Conservation (phyloP, 2,888 invertebrate genomes). For the Rotaria macrura region DNA sequence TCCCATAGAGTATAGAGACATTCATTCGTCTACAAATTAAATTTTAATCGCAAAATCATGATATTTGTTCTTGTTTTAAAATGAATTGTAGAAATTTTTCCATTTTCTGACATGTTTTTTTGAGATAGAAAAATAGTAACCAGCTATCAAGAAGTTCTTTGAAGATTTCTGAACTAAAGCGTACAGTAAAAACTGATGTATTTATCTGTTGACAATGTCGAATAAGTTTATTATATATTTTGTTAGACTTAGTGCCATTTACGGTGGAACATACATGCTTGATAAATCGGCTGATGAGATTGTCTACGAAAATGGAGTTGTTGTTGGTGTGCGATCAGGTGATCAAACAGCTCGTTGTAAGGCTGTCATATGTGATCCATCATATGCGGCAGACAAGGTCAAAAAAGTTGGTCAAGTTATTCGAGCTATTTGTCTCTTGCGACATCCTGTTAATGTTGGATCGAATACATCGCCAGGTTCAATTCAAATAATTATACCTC, state of each 20-base stretch:
- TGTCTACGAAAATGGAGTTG: slow-evolving; percentile 69
- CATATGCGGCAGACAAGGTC: slow-evolving; percentile 75
- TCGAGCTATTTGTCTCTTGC: slow-evolving; percentile 91
- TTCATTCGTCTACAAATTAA: too few species aligned
- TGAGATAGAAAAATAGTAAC: too few species aligned
- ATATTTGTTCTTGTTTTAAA: too few species aligned
- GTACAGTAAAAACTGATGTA: too few species aligned
- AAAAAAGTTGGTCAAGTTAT: slow-evolving; percentile 64
- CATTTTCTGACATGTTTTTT: too few species aligned
- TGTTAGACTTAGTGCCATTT: slow-evolving; percentile 62
- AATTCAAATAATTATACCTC: slow-evolving; percentile 98
- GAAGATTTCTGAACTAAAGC: too few species aligned
- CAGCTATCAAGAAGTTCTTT: too few species aligned
- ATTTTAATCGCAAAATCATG: too few species aligned
- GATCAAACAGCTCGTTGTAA: slow-evolving; percentile 86
- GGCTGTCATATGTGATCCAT: slow-evolving; percentile 72
- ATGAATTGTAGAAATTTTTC: too few species aligned
- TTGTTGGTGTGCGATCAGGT: slow-evolving; percentile 85
- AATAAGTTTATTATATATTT: too few species aligned
- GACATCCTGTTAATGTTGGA: slow-evolving; percentile 71
- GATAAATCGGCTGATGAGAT: slow-evolving; percentile 95
- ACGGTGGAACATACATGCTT: slow-evolving; percentile 98
- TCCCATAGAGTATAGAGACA: too few species aligned
- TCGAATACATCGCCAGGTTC: slow-evolving; percentile 82
- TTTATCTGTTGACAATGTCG: too few species aligned